phyloP scores from a whole-genome alignment of 2,888 invertebrate species.

The Euzophera pinguis region DNA sequence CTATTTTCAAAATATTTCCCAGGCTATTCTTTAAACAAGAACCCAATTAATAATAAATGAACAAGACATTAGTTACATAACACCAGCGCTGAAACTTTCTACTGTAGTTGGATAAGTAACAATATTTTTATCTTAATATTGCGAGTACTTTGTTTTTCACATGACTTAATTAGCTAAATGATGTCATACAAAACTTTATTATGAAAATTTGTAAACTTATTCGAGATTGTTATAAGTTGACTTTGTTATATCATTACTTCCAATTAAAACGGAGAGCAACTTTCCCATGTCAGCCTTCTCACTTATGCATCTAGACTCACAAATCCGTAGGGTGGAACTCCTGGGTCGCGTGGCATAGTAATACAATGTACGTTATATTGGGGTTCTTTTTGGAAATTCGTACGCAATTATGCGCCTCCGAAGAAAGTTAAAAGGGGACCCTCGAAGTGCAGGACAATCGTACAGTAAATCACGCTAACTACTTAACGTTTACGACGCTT shows the following conservation, averaged over 20 bases:
- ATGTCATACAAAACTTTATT: constrained; percentile 16
- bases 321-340: constrained; percentile 12
- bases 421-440: constrained; percentile 35
- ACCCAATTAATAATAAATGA: too few species aligned
- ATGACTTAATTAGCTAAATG: constrained; percentile 19
- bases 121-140: constrained; percentile 18
- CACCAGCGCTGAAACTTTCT: constrained; percentile 19
- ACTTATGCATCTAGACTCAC: neutral
- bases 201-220: constrained; percentile 29
- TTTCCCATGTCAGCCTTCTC: neutral
- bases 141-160: constrained; percentile 16
- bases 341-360: constrained; percentile 44
- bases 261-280: neutral
- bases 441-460: constrained; percentile 26
- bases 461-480: constrained; percentile 63
- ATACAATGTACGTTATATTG: constrained; percentile 38
- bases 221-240: constrained; percentile 16
- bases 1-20: constrained; percentile 32
- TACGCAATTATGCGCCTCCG: constrained; percentile 54
- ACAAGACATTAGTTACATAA: too few species aligned
- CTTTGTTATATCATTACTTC: neutral
- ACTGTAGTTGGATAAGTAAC: constrained; percentile 16
- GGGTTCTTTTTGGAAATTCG: constrained; percentile 40
- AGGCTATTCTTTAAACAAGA: constrained; percentile 18
- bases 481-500: constrained; percentile 39